phyloP scores from a whole-genome alignment of 2,113 vertebrate genomes.

The Mellivora capensis region DNA sequence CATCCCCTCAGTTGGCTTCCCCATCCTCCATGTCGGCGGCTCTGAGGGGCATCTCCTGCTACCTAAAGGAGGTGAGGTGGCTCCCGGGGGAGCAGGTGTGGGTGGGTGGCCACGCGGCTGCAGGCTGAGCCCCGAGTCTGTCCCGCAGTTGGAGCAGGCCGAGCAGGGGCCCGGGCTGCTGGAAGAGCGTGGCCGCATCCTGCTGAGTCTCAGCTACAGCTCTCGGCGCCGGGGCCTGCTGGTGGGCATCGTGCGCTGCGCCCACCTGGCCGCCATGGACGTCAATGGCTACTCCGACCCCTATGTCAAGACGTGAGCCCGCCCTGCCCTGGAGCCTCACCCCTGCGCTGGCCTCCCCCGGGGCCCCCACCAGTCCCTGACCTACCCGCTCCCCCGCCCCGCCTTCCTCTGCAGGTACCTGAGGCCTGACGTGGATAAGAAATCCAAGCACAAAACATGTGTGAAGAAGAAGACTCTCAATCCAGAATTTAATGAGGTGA shows the following conservation, averaged over 20 bases:
- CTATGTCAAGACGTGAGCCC: constrained; percentile 91
- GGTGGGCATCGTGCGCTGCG: constrained; percentile 89
- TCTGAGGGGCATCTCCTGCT: constrained; percentile 90
- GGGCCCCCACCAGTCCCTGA: neutral
- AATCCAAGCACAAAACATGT: constrained; percentile 91
- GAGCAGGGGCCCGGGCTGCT: constrained; percentile 85
- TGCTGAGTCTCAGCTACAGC: constrained; percentile 86
- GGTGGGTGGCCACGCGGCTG: neutral
- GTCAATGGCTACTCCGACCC: constrained; percentile 92
- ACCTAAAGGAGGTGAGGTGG: constrained; percentile 89
- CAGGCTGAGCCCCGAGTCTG: neutral
- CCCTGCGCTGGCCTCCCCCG: neutral
- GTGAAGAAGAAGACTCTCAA: constrained; percentile 94
- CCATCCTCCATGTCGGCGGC: constrained; percentile 89
- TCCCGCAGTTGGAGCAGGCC: constrained; percentile 85
- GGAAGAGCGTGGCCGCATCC: constrained; percentile 89
- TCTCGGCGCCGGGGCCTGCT: constrained; percentile 80
- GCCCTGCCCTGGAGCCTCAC: neutral
- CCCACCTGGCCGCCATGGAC: constrained; percentile 92
- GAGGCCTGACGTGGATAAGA: constrained; percentile 90
- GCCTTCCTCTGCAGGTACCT: constrained; percentile 83
- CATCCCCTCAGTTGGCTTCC: constrained; percentile 83
- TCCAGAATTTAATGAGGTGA: constrained; percentile 91
- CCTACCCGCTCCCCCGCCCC: fast-evolving
- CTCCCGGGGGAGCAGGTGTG: neutral